These are phyloP conservation scores for Parelbella ahira DNA, from an alignment of 2,888 invertebrate genomes.

Conservation along the genomic window DNA sequence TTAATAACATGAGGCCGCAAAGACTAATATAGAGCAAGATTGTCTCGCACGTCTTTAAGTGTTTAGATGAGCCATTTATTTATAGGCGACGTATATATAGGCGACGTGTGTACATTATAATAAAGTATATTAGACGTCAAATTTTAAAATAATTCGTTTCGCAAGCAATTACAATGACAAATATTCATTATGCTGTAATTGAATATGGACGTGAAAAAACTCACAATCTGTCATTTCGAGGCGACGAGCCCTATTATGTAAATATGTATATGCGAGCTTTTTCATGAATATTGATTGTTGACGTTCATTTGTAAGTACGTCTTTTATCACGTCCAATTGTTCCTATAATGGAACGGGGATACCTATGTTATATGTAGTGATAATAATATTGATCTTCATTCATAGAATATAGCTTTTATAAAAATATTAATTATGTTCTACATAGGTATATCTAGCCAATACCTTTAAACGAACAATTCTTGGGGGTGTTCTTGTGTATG, in stretches of 20 bases:
- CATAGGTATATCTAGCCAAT: too few relatives aligned
- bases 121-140: conserved; percentile 1
- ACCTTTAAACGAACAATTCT: too few relatives aligned
- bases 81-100: conserved; percentile 1
- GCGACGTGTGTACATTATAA: not conserved
- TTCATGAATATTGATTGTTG: conserved; percentile 15
- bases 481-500: too few relatives aligned
- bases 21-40: conserved; percentile 4
- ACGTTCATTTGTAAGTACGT: conserved; percentile 1
- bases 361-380: too few relatives aligned
- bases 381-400: too few relatives aligned
- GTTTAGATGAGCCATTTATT: conserved; percentile 7
- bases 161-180: too few relatives aligned
- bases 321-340: conserved; percentile 13
- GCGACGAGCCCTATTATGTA: conserved; percentile 4
- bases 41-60: conserved; percentile 3
- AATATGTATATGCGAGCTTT: conserved; percentile 1
- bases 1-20: not conserved
- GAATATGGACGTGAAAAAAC: conserved; percentile 1
- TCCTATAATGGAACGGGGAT: too few relatives aligned
- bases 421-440: too few relatives aligned
- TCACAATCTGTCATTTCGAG: not conserved
- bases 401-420: too few relatives aligned
- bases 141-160: too few relatives aligned
- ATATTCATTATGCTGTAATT: too few relatives aligned